Evolutionary conservation across 2,797 vertebrate species (phyloP).

Genomic region (Hypotaenidia philippensis): DNA sequence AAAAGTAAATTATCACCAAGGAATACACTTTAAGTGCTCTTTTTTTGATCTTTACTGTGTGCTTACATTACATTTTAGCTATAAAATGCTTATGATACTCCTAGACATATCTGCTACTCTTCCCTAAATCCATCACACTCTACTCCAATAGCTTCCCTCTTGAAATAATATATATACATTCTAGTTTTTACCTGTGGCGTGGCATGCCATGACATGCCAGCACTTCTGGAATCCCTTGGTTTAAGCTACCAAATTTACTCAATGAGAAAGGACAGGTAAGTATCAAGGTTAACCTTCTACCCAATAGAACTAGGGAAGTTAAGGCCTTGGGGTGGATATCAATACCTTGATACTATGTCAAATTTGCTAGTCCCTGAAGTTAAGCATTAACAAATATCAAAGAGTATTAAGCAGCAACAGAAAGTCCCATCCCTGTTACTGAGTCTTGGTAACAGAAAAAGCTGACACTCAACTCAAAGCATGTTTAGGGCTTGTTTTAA

Average conservation of each 20-base stretch:
- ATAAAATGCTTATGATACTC: not conserved
- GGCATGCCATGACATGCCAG: not conserved
- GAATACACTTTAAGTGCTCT: not conserved
- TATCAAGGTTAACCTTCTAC: not conserved
- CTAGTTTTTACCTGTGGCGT: not conserved
- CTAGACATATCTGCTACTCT: not conserved
- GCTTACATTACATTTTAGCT: not conserved
- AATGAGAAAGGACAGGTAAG: not conserved
- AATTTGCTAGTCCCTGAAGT: not conserved
- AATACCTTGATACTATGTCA: not conserved
- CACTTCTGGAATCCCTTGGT: not conserved
- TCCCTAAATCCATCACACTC: not conserved
- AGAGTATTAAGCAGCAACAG: not conserved
- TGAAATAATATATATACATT: not conserved
- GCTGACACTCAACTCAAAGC: not conserved
- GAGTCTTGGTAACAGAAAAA: not conserved
- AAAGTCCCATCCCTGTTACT: not conserved
- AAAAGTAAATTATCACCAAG: not conserved
- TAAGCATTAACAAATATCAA: constrained; percentile 10
- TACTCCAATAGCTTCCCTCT: not conserved
- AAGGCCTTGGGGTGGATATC: not conserved
- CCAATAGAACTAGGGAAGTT: not conserved
- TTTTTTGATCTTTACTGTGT: not conserved
- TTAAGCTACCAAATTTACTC: not conserved
- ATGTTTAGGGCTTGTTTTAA: not conserved